Evolutionary conservation across 2,797 vertebrate species (phyloP).

Genomic region (Xiphorhynchus erythropygius): DNA sequence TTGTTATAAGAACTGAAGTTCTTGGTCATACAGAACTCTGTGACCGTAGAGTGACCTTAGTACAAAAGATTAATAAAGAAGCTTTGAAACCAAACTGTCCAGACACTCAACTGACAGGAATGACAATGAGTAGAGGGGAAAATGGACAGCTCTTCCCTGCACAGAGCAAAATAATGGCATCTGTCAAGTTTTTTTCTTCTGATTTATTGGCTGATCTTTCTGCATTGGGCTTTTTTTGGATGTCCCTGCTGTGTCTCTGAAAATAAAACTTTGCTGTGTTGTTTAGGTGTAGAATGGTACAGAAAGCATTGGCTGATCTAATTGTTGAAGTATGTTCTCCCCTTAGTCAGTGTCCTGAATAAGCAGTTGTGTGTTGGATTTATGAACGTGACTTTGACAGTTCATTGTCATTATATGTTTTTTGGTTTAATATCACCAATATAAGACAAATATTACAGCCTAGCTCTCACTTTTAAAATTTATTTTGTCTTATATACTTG

Average conservation of each 20-base stretch:
- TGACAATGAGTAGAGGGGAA: neutral
- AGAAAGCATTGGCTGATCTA: neutral
- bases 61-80: neutral
- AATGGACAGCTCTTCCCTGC: neutral
- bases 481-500: neutral
- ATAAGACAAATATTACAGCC: neutral
- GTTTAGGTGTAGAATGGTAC: neutral
- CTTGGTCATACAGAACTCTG: neutral
- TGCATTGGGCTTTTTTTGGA: neutral
- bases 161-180: neutral
- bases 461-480: neutral
- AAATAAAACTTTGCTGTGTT: neutral
- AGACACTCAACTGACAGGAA: neutral
- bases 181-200: neutral
- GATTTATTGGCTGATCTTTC: neutral
- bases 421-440: neutral
- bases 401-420: neutral
- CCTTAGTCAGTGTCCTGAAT: neutral
- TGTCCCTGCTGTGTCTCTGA: neutral
- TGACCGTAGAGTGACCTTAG: neutral
- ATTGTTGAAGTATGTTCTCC: neutral
- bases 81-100: neutral
- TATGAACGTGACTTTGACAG: neutral
- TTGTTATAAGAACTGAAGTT: neutral
- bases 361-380: neutral